Conservation (phyloP, 2,888 invertebrate species). For the Lycophotia porphyrea region DNA sequence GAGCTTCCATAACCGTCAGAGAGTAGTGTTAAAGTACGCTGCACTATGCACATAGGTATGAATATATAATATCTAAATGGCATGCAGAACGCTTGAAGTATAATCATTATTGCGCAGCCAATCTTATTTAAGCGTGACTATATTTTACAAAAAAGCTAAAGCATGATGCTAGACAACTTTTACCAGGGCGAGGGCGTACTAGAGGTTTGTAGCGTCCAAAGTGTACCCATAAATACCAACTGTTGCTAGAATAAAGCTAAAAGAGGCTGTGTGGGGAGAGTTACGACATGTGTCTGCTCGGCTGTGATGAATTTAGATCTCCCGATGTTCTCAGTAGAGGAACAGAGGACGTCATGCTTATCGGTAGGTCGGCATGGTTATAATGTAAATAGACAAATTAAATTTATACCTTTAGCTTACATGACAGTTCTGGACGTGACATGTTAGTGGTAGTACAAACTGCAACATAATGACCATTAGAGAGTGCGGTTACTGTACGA, state of each 20-base stretch:
- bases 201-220: constrained; percentile 89
- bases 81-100: constrained; percentile 91
- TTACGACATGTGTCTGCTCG: constrained; percentile 86
- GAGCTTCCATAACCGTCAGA: constrained; percentile 87
- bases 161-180: constrained; percentile 90
- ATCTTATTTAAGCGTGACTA: constrained; percentile 91
- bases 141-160: constrained; percentile 90
- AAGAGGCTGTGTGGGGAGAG: constrained; percentile 88
- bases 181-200: constrained; percentile 90
- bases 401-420: constrained; percentile 90
- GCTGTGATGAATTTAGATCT: constrained; percentile 81
- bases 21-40: constrained; percentile 88
- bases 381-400: constrained; percentile 89
- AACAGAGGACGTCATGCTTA: constrained; percentile 85
- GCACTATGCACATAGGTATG: constrained; percentile 90
- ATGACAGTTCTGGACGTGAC: constrained; percentile 91
- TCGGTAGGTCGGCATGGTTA: constrained; percentile 85
- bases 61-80: constrained; percentile 90
- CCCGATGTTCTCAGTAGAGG: constrained; percentile 79
- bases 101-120: constrained; percentile 91
- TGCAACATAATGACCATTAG: constrained; percentile 91
- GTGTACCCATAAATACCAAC: constrained; percentile 90
- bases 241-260: constrained; percentile 88
- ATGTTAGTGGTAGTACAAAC: constrained; percentile 91
- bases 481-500: constrained; percentile 90